Base-by-base conservation (phyloP, 2,797 vertebrate genomes). In the Muraenolepis orangiensis region DNA sequence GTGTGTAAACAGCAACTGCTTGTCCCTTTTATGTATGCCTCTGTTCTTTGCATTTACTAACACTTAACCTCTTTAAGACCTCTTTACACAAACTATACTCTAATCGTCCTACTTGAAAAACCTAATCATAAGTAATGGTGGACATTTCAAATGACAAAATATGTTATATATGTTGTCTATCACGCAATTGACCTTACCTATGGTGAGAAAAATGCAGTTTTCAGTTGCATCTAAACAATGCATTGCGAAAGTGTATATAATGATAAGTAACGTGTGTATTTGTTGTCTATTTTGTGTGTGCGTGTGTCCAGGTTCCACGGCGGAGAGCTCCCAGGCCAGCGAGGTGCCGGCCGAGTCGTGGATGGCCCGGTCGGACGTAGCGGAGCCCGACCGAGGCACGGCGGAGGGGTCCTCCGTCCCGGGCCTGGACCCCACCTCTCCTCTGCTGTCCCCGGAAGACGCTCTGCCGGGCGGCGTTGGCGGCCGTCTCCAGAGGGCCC, bases 401-500 rank as follows among this genome's bases (percentile, higher is more conserved):
- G 92, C 95, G 82, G 92, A 95, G 38, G 71, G 93, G 70, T 94
- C 92, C 29, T 94, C 94, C 36, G 57, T 23, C 1, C 11, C 91
- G 92, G 74, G 88, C 95, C n/a, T n/a, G n/a, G 75, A 84, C 89
- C 72, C 93, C 92, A 77, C 88, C 85, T 74, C 88, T 93, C 23
- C 86, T 93, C 46, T 86, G n/a, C n/a, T n/a, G n/a, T n/a, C n/a
- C n/a, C n/a, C n/a, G n/a, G n/a, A n/a, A n/a, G n/a, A n/a, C n/a
- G n/a, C 94, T 66, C 36, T 97, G 74, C 88, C 95, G 84, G 94
- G 91, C 78, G 91, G 97, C 84, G n/a, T n/a, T n/a, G 95, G 95
- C 84, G 86, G 91, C 80, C 94, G 97, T 73, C 94, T 99, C 28
- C 97, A 99, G 68, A 93, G 90, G 0, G 95, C 96, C 29, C 93